Conservation (phyloP, 2,888 invertebrate species). For the Cosmia pyralina region DNA sequence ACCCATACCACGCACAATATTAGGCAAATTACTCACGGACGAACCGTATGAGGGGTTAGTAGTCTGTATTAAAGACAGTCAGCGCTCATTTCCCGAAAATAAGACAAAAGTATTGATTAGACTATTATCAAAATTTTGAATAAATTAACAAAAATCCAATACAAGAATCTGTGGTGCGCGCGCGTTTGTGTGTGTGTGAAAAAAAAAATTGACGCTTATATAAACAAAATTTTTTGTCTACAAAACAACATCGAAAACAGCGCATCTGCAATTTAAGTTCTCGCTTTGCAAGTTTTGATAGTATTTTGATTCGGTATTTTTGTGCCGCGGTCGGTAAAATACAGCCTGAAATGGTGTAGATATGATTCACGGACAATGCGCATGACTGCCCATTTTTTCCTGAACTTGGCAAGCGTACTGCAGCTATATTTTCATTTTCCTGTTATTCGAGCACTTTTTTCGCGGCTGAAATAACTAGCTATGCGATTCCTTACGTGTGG, state of each 20-base stretch:
- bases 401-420: not conserved
- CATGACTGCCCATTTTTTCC: not conserved
- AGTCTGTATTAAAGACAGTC: no score
- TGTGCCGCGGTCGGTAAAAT: constrained; percentile 10
- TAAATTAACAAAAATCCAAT: no score
- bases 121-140: no score
- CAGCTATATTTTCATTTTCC: not conserved
- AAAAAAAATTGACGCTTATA: no score
- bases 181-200: no score
- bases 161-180: no score
- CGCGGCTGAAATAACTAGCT: not conserved
- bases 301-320: constrained; percentile 24
- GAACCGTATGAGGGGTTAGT: no score
- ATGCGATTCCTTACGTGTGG: no score
- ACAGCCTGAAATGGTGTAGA: constrained; percentile 42
- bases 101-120: no score
- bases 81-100: no score
- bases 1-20: no score
- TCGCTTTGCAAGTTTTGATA: not conserved
- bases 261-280: constrained; percentile 1
- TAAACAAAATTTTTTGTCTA: not conserved
- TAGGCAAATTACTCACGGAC: no score
- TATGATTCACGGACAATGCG: constrained; percentile 31
- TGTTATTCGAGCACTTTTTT: not conserved
- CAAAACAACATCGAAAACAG: not conserved